These are phyloP conservation scores for Scomberomorus guttatus DNA, from an alignment of 2,797 vertebrate species.

Conservation along the genomic window DNA sequence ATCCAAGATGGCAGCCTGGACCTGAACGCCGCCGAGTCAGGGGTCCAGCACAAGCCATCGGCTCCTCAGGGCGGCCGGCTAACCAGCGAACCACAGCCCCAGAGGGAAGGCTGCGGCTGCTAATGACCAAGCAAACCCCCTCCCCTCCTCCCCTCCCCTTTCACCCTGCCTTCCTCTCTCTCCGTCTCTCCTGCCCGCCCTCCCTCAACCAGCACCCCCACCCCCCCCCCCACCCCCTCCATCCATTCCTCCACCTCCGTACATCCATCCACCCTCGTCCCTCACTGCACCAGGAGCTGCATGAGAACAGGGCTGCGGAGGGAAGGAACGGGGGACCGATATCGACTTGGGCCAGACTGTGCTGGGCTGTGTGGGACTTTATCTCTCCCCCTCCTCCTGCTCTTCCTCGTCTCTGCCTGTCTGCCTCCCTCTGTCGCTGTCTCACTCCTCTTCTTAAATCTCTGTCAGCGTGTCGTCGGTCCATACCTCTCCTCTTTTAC, in stretches of 20 bases:
- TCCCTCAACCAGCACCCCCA: slow-evolving; percentile 54
- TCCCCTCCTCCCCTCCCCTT: slow-evolving; percentile 6
- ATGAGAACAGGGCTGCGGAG: slow-evolving; percentile 80
- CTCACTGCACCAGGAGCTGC: slow-evolving; percentile 67
- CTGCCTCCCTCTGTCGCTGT: slow-evolving; percentile 35
- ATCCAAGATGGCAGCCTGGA: slow-evolving; percentile 99
- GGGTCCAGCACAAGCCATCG: slow-evolving; percentile 98
- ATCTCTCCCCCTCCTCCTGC: slow-evolving; percentile 47
- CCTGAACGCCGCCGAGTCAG: slow-evolving; percentile 97
- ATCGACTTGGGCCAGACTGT: slow-evolving; percentile 76
- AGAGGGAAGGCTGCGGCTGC: slow-evolving; percentile 99
- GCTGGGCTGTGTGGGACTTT: slow-evolving; percentile 81
- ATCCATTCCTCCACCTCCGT: slow-evolving; percentile 59
- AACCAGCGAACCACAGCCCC: slow-evolving; percentile 99
- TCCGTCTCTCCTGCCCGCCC: slow-evolving; percentile 42
- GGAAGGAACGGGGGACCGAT: slow-evolving; percentile 55
- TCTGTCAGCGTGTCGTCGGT: slow-evolving; percentile 46
- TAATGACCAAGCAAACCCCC: slow-evolving; percentile 90
- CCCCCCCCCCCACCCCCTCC: slow-evolving; percentile 51
- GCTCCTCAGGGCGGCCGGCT: slow-evolving; percentile 96
- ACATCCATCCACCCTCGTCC: slow-evolving; percentile 44
- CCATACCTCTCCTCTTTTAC: slow-evolving; percentile 47
- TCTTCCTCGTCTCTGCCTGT: slow-evolving; percentile 32
- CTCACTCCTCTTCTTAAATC: slow-evolving; percentile 50
- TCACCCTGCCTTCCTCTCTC: slow-evolving; percentile 19